Evolutionary conservation across 2,797 vertebrate genomes (phyloP).

Genomic region (Clarias platycephalus): DNA sequence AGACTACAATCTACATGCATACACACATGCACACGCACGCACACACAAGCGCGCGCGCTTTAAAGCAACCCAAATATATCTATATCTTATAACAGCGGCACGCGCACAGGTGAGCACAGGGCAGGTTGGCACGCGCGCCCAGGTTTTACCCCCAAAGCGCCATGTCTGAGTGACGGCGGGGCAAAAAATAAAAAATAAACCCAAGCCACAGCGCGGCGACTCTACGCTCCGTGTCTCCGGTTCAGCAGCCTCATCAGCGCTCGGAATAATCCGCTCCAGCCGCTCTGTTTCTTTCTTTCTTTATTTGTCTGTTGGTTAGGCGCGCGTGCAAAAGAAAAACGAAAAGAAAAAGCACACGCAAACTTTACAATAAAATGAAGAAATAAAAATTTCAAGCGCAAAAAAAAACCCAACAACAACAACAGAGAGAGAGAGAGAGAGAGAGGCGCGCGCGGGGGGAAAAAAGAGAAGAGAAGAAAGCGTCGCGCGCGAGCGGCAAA

Average conservation of each 20-base stretch:
- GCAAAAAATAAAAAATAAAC: constrained; percentile 57
- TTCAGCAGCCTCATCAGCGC: constrained; percentile 85
- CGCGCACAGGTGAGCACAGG: constrained; percentile 66
- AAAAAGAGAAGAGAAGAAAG: constrained; percentile 25
- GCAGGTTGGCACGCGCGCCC: constrained; percentile 59
- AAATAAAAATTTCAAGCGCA: background rate
- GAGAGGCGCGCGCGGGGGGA: constrained; percentile 15
- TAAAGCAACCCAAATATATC: background rate
- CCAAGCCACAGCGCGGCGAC: constrained; percentile 68
- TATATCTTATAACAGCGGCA: background rate
- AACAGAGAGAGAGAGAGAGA: background rate
- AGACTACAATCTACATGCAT: background rate
- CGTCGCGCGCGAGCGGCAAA: constrained; percentile 30
- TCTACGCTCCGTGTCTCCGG: constrained; percentile 73
- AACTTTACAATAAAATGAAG: constrained; percentile 7
- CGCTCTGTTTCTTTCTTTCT: constrained; percentile 56
- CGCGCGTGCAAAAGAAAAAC: background rate
- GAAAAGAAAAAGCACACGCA: background rate
- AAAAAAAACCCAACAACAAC: constrained; percentile 2
- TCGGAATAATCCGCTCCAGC: constrained; percentile 78
- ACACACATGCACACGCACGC: background rate
- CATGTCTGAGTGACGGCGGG: constrained; percentile 63
- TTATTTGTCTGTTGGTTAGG: background rate
- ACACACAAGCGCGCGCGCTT: background rate
- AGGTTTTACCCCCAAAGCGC: constrained; percentile 66